Percentiles rank a stretch among this genome's conserved stretches.
phyloP scores from a whole-genome alignment of 2,888 invertebrate species.

The Nomada ferruginata region DNA sequence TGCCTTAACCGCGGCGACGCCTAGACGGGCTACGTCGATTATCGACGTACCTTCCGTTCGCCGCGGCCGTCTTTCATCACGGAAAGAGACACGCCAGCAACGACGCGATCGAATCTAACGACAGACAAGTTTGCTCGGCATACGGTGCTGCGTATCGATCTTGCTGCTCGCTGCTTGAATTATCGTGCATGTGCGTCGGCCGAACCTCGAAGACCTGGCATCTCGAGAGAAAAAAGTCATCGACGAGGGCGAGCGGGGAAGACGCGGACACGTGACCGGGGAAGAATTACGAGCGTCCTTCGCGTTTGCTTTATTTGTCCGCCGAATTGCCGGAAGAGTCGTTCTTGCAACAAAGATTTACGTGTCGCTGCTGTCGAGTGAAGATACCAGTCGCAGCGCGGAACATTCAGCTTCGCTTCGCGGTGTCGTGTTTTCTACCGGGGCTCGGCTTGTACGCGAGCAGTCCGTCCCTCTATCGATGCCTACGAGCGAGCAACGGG shows the following conservation, averaged over 20 bases:
- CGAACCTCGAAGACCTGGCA: not conserved
- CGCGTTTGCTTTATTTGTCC: slow-evolving; percentile 64
- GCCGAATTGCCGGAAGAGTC: slow-evolving; percentile 55
- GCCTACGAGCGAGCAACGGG: too few species aligned
- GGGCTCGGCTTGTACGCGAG: slow-evolving; percentile 29
- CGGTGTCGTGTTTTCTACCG: slow-evolving; percentile 51
- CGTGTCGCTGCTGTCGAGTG: slow-evolving; percentile 63
- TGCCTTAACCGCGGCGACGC: slow-evolving; percentile 73
- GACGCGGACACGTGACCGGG: slow-evolving; percentile 13
- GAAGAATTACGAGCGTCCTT: slow-evolving; percentile 34
- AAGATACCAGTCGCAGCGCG: slow-evolving; percentile 60
- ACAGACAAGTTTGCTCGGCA: not conserved
- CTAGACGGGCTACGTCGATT: slow-evolving; percentile 65
- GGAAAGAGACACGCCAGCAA: slow-evolving; percentile 16
- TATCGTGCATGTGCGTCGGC: too few species aligned
- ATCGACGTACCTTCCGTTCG: slow-evolving; percentile 66
- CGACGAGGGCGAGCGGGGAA: not conserved
- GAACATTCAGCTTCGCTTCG: slow-evolving; percentile 61
- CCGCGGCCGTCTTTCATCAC: slow-evolving; percentile 26
- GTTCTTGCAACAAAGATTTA: slow-evolving; percentile 72
- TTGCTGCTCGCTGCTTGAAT: too few species aligned
- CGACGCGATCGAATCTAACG: not conserved
- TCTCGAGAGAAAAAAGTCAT: not conserved
- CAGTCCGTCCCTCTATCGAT: not conserved
- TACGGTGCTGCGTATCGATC: not conserved